A percentile compares a stretch with the other conserved stretches of the same genome.
Evolutionary conservation across 2,113 vertebrate genomes (phyloP).

Genomic region (Thalassarche chlororhynchos): DNA sequence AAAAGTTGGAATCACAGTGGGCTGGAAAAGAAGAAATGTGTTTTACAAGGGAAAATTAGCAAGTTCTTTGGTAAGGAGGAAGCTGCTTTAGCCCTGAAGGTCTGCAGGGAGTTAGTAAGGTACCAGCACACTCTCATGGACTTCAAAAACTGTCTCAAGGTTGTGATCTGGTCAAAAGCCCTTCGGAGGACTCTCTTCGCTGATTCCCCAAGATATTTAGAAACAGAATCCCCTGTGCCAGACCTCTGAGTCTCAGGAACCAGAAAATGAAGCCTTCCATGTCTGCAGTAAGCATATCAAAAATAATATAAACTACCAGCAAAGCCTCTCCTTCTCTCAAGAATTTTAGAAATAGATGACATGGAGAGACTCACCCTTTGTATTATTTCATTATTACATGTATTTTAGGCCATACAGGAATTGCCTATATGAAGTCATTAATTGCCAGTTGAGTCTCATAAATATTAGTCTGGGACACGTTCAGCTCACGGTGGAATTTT

Average conservation of each 20-base stretch:
- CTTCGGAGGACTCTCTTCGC: neutral
- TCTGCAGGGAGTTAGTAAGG: neutral
- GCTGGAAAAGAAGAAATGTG: neutral
- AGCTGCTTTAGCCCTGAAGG: neutral
- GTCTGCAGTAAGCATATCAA: neutral
- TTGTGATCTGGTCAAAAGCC: neutral
- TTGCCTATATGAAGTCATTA: neutral
- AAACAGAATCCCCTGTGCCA: neutral
- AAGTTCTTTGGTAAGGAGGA: neutral
- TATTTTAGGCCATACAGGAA: neutral
- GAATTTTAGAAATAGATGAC: neutral
- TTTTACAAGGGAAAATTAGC: neutral
- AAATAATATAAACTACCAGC: neutral
- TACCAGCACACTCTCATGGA: neutral
- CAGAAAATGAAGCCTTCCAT: neutral
- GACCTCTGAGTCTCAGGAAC: neutral
- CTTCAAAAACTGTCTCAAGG: neutral
- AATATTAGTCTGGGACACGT: neutral
- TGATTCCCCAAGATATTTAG: neutral
- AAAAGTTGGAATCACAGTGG: neutral
- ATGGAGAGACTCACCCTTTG: neutral
- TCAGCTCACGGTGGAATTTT: neutral
- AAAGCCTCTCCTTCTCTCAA: neutral
- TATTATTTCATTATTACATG: neutral
- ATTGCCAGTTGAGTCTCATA: neutral